Evolutionary conservation across 64 coral and sea anemone genomes (phyloP).

Genomic region (Pocillopora damicornis): DNA sequence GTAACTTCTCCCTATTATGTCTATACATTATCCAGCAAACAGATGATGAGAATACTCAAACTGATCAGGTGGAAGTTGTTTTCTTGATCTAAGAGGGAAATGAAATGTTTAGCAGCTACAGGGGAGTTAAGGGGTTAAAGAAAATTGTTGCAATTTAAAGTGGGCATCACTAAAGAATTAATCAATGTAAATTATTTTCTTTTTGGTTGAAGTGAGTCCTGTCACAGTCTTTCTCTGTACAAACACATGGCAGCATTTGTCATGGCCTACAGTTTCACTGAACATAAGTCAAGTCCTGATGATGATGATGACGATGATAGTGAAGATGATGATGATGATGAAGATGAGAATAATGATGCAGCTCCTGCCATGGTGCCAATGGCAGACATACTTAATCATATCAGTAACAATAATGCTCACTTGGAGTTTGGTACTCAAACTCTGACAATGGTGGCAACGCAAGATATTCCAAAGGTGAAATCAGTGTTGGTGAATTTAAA

Average conservation of each 20-base stretch:
- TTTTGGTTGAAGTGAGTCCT: conserved; percentile 43
- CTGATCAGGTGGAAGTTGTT: no score
- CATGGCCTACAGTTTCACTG: conserved; percentile 98
- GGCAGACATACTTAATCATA: conserved; percentile 98
- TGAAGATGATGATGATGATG: conserved; percentile 8
- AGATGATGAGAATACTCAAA: no score
- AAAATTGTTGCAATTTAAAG: no score
- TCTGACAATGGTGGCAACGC: conserved; percentile 84
- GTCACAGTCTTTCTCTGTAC: conserved; percentile 64
- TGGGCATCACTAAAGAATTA: no score
- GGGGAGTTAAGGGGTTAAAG: no score
- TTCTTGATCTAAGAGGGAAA: no score
- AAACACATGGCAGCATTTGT: conserved; percentile 95
- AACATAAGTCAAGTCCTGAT: conserved; percentile 19
- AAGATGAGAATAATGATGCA: background rate
- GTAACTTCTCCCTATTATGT: no score
- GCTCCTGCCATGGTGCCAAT: conserved; percentile 91
- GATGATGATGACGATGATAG: conserved; percentile 1
- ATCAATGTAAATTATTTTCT: background rate
- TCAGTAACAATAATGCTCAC: conserved; percentile 90
- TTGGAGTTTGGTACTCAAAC: conserved; percentile 79
- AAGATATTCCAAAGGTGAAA: conserved; percentile 63
- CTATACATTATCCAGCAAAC: no score
- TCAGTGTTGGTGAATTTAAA: no score
- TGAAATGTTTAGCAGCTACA: no score